Evolutionary conservation across 2,113 vertebrate genomes (phyloP), one percentile per base, ranked within the genome.

Genomic region (Numida meleagris): DNA sequence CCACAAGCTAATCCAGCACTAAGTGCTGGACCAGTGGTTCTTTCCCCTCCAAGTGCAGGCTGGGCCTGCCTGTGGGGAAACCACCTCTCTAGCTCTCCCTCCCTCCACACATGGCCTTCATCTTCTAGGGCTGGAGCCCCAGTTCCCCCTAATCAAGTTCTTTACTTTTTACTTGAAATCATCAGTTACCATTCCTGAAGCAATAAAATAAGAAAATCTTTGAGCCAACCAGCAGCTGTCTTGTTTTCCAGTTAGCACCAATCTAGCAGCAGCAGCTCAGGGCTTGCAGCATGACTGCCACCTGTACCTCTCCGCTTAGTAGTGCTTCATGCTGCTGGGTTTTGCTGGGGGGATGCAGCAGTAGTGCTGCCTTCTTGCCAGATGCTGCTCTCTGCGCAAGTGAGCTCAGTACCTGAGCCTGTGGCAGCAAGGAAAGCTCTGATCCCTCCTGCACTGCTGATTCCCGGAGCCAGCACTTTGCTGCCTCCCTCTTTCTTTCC

Each of bases 121-220:
- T 72, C 18, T 42, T 14, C 33, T n/a, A 72, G 78, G 89, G 62
- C 84, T 68, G 79, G 38, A 94, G 87, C 65, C 74, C 0, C 7
- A 0, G 5, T 17, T 34, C 57, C 36, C 36, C 53, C n/a, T 19
- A 1, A 1, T 76, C 82, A 87, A 80, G 18, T 63, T 50, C 3
- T 3, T 70, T 57, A 68, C 67, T 87, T 82, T 79, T 61, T 72
- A 84, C 93, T 74, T 95, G 92, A 96, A 95, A 9, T 72, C 27
- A 10, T 23, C 27, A 67, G 31, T 68, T 91, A 57, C 55, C n/a
- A 34, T 85, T 88, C 50, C 40, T 82, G 62, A 67, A 96, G 96
- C 94, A 96, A 97, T 97, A 97, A 97, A 97, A 53, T 29, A 6
- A n/a, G n/a, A 34, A 71, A 59, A 11, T 15, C 61, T 34, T 12